Conservation (phyloP, 2,797 vertebrate genomes). For the Pangasius krempfi region DNA sequence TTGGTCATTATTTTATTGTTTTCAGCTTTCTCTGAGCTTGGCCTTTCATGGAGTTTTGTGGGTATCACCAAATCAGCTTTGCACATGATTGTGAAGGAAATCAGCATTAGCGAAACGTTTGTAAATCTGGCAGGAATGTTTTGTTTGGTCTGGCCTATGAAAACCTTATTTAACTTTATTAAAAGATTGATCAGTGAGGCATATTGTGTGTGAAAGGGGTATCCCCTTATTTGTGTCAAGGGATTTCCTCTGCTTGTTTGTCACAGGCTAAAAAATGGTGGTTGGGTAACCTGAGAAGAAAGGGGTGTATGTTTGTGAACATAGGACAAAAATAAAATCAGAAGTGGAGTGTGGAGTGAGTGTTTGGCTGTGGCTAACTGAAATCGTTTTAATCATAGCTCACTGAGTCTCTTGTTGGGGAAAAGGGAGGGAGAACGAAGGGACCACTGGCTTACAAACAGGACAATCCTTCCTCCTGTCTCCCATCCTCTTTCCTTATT, state of each 20-base stretch:
- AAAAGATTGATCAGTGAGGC: neutral
- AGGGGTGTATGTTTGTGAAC: neutral
- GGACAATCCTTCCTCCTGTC: neutral
- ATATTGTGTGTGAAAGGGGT: neutral
- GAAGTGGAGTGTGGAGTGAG: slow-evolving; percentile 25
- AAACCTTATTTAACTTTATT: neutral
- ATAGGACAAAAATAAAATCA: slow-evolving; percentile 33
- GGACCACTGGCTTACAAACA: neutral
- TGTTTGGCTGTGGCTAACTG: slow-evolving; percentile 64
- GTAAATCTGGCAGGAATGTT: neutral
- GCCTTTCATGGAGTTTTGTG: neutral
- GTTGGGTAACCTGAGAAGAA: neutral
- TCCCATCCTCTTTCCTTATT: neutral
- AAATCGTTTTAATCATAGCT: slow-evolving; percentile 73
- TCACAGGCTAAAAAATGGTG: neutral
- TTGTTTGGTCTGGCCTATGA: neutral
- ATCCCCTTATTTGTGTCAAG: neutral
- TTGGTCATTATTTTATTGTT: neutral
- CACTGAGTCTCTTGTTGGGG: slow-evolving; percentile 64
- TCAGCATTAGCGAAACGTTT: neutral
- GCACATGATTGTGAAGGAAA: neutral
- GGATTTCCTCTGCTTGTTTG: slow-evolving; percentile 1
- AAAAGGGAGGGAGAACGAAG: slow-evolving; percentile 25
- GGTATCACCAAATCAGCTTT: neutral
- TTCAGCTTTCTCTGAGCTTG: neutral